Conservation (phyloP, 1,140 invertebrate species). For the Reticulitermes speratus region DNA sequence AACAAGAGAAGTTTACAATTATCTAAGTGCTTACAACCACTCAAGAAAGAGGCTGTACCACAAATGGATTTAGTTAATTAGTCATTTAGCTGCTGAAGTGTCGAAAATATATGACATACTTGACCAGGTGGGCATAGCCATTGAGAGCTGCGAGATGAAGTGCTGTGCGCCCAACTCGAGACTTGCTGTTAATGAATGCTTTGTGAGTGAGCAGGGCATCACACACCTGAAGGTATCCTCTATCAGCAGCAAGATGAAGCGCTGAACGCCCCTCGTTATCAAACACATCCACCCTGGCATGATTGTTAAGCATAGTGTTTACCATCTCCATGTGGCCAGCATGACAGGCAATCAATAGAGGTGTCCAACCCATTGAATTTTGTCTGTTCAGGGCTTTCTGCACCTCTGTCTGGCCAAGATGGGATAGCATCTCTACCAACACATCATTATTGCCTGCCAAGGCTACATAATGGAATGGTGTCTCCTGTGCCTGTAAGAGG, state of each 20-base stretch:
- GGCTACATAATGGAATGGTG: slow-evolving; percentile 93
- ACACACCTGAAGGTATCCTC: slow-evolving; percentile 89
- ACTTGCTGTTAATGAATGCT: slow-evolving; percentile 98
- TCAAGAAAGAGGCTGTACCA: no score
- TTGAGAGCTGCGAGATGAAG: slow-evolving; percentile 91
- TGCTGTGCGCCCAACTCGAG: slow-evolving; percentile 77
- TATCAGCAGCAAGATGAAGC: slow-evolving; percentile 92
- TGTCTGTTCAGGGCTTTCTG: slow-evolving; percentile 94
- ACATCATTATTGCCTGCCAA: slow-evolving; percentile 94
- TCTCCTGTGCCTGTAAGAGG: slow-evolving; percentile 74
- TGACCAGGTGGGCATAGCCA: slow-evolving; percentile 80
- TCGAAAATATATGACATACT: slow-evolving; percentile 35
- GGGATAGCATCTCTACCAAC: slow-evolving; percentile 86
- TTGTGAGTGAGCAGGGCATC: slow-evolving; percentile 94
- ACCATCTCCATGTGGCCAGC: slow-evolving; percentile 76
- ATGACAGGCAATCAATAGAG: slow-evolving; percentile 88
- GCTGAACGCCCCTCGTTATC: slow-evolving; percentile 94
- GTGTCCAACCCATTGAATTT: slow-evolving; percentile 90
- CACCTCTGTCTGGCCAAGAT: slow-evolving; percentile 82
- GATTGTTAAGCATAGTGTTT: slow-evolving; percentile 81
- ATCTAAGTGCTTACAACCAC: no score
- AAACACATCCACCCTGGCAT: slow-evolving; percentile 97
- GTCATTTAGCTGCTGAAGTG: no score
- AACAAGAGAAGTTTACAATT: no score
- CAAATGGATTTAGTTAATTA: no score